Conservation (phyloP, 2,797 vertebrate species). For the Loris lydekkerianus region DNA sequence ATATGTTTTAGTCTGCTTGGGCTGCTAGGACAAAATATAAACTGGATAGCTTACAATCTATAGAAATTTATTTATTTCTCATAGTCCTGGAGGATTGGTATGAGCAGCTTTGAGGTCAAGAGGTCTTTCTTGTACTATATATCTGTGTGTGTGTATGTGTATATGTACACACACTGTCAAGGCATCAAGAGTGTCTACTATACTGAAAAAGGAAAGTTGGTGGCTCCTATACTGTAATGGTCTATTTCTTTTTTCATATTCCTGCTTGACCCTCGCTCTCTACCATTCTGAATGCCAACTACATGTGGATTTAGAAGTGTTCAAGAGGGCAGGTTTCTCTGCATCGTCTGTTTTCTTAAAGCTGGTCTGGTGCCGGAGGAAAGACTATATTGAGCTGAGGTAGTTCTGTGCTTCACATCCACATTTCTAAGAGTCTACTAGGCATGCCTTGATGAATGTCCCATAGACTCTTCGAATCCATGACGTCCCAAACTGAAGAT, state of each 20-base stretch:
- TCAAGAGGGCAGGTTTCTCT: not conserved
- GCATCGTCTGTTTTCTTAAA: not conserved
- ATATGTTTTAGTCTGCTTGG: not conserved
- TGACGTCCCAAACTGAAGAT: not conserved
- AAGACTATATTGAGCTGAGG: not conserved
- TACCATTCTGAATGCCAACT: not conserved
- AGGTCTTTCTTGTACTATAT: not conserved
- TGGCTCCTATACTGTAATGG: not conserved
- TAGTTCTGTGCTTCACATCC: not conserved
- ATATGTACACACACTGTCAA: not conserved
- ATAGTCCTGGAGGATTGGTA: not conserved
- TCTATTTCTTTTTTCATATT: not conserved
- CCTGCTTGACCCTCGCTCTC: not conserved
- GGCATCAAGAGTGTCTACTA: not conserved
- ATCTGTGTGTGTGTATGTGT: too few relatives aligned
- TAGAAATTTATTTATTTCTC: not conserved
- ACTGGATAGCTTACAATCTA: not conserved
- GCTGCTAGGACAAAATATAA: not conserved
- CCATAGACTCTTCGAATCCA: not conserved
- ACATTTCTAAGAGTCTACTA: not conserved
- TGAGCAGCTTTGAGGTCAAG: not conserved
- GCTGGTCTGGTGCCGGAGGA: not conserved
- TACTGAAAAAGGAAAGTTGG: not conserved
- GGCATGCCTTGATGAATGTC: not conserved
- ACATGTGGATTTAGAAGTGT: not conserved